Percentiles rank a stretch among this genome's conserved stretches.
Evolutionary conservation across 1,140 invertebrate genomes (phyloP).

Genomic region (Sycophaga agraensis): DNA sequence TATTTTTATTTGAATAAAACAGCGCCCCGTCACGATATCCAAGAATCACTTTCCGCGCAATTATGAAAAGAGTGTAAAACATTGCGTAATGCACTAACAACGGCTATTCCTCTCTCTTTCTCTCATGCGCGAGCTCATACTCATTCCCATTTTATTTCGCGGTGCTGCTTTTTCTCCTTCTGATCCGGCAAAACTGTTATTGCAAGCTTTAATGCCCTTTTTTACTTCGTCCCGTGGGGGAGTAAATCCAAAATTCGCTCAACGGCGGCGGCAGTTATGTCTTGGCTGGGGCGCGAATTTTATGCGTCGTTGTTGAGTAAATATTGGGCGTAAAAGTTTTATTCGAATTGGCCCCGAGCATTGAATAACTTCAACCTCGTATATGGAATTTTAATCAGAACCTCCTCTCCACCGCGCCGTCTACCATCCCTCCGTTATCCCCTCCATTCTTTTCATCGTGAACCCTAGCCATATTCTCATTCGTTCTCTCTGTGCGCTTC

Average conservation of each 20-base stretch:
- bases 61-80: conserved; percentile 7
- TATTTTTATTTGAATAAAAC: conserved; percentile 24
- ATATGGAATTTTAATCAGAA: no score
- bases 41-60: conserved; percentile 29
- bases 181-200: background rate
- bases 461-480: no score
- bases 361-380: no score
- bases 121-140: background rate
- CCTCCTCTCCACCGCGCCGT: no score
- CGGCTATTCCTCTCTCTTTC: background rate
- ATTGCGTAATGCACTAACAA: background rate
- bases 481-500: no score
- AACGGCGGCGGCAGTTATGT: background rate
- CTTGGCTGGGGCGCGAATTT: background rate
- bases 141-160: background rate
- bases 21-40: conserved; percentile 6
- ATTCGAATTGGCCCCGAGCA: background rate
- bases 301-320: background rate
- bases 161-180: no score
- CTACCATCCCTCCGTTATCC: no score
- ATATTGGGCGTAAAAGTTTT: conserved; percentile 8
- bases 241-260: background rate
- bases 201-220: conserved; percentile 1
- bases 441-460: no score
- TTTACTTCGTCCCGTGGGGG: conserved; percentile 20